Evolutionary conservation across 2,113 vertebrate species (phyloP).

Genomic region (Eira barbara): DNA sequence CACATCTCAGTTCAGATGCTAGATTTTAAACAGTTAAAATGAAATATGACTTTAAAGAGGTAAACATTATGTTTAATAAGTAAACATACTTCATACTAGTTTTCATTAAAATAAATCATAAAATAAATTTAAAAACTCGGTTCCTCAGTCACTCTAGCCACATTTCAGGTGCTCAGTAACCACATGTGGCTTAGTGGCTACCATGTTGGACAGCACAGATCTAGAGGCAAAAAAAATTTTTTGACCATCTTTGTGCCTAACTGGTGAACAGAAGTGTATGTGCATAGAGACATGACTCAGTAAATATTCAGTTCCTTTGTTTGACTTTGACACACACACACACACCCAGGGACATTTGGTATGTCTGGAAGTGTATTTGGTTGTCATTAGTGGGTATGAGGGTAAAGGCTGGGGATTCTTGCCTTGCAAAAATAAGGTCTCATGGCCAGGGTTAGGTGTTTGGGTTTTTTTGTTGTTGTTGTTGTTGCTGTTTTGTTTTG

Average conservation of each 20-base stretch:
- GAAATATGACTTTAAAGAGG: not conserved
- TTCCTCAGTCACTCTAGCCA: not conserved
- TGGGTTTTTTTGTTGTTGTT: not conserved
- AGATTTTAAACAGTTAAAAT: constrained; percentile 3
- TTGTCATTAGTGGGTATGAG: not conserved
- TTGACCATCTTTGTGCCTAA: not conserved
- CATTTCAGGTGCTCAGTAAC: not conserved
- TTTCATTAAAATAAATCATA: not conserved
- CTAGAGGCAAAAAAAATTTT: not conserved
- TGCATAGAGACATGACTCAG: not conserved
- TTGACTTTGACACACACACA: not conserved
- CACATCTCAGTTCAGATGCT: not conserved
- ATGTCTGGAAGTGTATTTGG: not conserved
- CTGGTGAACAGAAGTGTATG: not conserved
- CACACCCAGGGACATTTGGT: not conserved
- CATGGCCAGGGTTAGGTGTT: not conserved
- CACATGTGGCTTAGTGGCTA: accelerated
- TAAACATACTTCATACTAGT: not conserved
- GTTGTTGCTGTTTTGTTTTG: not conserved
- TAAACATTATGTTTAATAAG: not conserved
- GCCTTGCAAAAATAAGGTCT: not conserved
- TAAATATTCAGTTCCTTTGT: not conserved
- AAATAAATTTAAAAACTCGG: not conserved
- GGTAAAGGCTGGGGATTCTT: not conserved
- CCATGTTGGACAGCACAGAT: not conserved